Evolutionary conservation across 23 tunicate species (phyloP), one percentile per base, ranked within the genome.

Genomic region (Pegea sp.): DNA sequence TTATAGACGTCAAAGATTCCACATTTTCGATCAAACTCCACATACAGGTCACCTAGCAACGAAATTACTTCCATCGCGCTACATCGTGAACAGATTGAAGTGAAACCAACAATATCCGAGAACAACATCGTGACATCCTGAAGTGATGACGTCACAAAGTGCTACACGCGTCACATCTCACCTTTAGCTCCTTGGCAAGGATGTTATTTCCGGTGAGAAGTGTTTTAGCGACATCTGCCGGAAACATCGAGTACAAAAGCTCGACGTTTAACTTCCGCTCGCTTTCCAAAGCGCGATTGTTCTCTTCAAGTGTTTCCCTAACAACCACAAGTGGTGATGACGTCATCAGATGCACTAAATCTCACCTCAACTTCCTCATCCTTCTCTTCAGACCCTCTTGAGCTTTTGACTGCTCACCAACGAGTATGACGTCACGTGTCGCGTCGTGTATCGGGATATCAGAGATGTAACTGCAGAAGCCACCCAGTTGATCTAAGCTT

Each of bases 361-460:
- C 42, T 52, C 34, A 84, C 95, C 76, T 67, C 42, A 84, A 31
- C 48, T 84, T 84, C 21, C 57, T 67, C 95, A 84, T 84, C 11
- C 95, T 56, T 18, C 84, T 42, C 43, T 84, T 84, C 56, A 84
- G 60, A 23, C 95, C 70, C 26, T 84, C 95, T 57, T 84, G 95
- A 22, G 95, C 95, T 49, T 50, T 67, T 5, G 84, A 67, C 44
- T 84, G 95, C 42, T 84, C 84, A 25, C 95, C 95, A 2, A 74
- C 84, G 29, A 84, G 55, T 34, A 84, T 68, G 67, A 84, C 95
- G 75, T 84, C 95, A 62, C 95, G 95, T 21, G 95, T 84, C 42
- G 95, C 95, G 66, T 84, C 95, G 53, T 84, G 95, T 5, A 84
- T 62, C 2, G 95, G 76, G 30, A 84, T 84, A 52, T 84, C 95